Percentiles rank a stretch among this genome's conserved stretches.
Conservation (phyloP, 2,888 invertebrate genomes). For the Coelogynopora nodosa region DNA sequence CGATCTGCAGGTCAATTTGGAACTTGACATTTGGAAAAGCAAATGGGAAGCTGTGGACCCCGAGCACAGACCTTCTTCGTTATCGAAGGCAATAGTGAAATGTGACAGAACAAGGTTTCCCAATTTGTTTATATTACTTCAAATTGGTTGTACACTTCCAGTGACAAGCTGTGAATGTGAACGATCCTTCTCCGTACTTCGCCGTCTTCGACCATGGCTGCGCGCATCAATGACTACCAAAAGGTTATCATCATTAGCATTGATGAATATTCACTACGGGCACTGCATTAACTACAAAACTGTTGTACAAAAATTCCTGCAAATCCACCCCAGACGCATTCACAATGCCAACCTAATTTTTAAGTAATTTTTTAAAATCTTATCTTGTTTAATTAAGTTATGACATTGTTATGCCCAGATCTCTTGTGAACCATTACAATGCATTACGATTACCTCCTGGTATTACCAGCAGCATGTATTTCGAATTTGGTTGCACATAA, state of each 20-base stretch:
- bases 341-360: conserved; percentile 16
- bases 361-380: conserved; percentile 13
- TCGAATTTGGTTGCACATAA: conserved; percentile 23
- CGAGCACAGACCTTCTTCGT: conserved; percentile 18
- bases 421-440: conserved; percentile 28
- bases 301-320: conserved; percentile 18
- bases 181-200: conserved; percentile 35
- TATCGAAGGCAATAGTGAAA: conserved; percentile 25
- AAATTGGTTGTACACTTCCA: conserved; percentile 34
- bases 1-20: neutral
- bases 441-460: conserved; percentile 14
- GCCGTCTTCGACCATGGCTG: conserved; percentile 16
- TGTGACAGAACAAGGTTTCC: conserved; percentile 6
- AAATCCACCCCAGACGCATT: conserved; percentile 24
- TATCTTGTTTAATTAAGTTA: conserved; percentile 27
- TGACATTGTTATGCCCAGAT: conserved; percentile 28
- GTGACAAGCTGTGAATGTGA: conserved; percentile 36
- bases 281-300: conserved; percentile 31
- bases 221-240: conserved; percentile 20
- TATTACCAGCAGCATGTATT: conserved; percentile 31
- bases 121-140: conserved; percentile 32
- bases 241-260: conserved; percentile 29
- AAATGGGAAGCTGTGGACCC: conserved; percentile 31
- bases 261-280: conserved; percentile 25
- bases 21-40: conserved; percentile 31